Conservation (phyloP, 2,113 vertebrate genomes). For the Anseranas semipalmata region DNA sequence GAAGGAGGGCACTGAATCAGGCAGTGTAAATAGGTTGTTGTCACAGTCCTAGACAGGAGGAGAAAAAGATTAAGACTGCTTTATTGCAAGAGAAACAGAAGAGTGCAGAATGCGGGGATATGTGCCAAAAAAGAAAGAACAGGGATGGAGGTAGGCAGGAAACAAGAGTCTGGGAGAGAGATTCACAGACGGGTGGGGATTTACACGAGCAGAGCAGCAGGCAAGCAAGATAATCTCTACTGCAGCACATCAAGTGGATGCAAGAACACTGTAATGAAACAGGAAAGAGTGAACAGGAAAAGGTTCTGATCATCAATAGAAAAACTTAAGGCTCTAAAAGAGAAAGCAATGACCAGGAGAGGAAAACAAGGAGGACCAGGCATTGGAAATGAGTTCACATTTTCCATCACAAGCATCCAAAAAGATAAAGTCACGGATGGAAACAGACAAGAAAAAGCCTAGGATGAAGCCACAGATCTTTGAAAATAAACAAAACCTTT, state of each 20-base stretch:
- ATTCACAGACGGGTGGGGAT: not conserved
- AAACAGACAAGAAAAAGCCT: not conserved
- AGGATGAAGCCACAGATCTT: not conserved
- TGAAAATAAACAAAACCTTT: not conserved
- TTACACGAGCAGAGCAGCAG: not conserved
- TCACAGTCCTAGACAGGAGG: not conserved
- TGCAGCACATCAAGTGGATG: not conserved
- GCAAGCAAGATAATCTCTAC: constrained; percentile 18
- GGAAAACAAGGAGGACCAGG: not conserved
- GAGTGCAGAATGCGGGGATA: not conserved
- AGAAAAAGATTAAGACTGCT: constrained; percentile 2
- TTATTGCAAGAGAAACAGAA: not conserved
- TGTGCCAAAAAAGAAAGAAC: not conserved
- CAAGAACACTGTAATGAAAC: not conserved
- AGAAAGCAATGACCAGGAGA: not conserved
- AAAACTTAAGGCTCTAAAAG: not conserved
- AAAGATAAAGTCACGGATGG: not conserved
- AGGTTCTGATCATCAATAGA: not conserved
- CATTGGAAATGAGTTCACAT: not conserved
- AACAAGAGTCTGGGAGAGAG: not conserved
- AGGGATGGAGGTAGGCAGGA: not conserved
- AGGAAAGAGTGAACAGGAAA: not conserved
- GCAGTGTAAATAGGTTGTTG: not conserved
- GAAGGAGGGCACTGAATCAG: not conserved
- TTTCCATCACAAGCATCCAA: not conserved